Percentiles rank a stretch among this genome's conserved stretches.
phyloP scores from a whole-genome alignment of 2,888 invertebrate species.

The Drosophila mayaguana region DNA sequence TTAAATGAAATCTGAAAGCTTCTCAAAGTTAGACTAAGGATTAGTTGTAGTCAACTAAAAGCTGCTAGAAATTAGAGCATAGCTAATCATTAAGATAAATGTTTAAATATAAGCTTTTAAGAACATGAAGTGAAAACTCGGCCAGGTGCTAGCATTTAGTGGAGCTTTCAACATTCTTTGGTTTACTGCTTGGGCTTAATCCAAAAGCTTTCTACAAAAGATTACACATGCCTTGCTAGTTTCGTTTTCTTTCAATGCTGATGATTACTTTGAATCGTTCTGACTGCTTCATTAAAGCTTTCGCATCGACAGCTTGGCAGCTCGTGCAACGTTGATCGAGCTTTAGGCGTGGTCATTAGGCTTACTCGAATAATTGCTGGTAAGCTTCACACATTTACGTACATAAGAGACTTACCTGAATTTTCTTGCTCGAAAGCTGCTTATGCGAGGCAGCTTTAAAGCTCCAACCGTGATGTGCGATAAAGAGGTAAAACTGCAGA shows the following conservation, averaged over 20 bases:
- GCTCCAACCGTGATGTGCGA: not conserved
- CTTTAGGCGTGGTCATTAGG: not conserved
- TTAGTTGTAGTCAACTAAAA: not conserved
- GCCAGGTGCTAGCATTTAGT: too few relatives aligned
- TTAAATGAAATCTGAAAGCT: not conserved
- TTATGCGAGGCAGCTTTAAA: not conserved
- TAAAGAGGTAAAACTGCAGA: too few relatives aligned
- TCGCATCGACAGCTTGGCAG: not conserved
- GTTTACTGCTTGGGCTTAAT: too few relatives aligned
- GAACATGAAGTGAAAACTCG: too few relatives aligned
- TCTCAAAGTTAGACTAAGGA: too few relatives aligned
- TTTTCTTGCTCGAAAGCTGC: not conserved
- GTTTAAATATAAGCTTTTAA: too few relatives aligned
- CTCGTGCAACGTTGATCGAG: not conserved
- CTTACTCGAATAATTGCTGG: not conserved
- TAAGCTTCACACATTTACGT: not conserved
- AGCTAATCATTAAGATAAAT: too few relatives aligned
- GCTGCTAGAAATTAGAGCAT: too few relatives aligned
- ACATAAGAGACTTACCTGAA: not conserved
- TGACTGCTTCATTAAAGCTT: not conserved
- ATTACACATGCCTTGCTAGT: not conserved
- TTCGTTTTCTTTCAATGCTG: too few relatives aligned
- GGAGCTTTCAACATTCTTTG: too few relatives aligned
- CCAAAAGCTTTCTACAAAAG: not conserved
- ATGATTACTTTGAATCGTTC: not conserved